Base-by-base conservation (phyloP, 2,797 vertebrate species). In the Leptoclinus maculatus region DNA sequence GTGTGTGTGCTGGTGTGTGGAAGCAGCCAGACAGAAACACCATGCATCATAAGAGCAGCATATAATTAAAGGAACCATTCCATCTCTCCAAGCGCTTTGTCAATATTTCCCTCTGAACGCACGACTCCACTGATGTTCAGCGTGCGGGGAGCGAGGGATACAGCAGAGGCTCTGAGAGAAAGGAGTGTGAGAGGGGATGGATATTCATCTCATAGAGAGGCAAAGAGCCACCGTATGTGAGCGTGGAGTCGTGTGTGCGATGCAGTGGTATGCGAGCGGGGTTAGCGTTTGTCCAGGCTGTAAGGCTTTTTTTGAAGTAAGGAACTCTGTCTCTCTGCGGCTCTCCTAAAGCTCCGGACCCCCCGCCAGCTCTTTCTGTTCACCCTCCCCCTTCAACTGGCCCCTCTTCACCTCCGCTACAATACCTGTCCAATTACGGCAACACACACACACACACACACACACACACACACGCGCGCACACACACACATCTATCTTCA, bases 361-460 rank as follows among this genome's bases (percentile, higher is more conserved):
- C 89, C 88, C 89, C 83, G 83, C 74, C 57, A 72, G 73, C 85
- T 77, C 74, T 78, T 71, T 74, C 74, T 82, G 73, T 63, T 16
- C 69, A 23, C 49, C 49, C 56, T 38, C 27, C 64, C 14, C 38
- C 36, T 75, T 67, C 38, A 77, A 65, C 80, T 62, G 73, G 54
- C 80, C 89, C 82, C 76, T 86, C 88, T 84, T 89, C 87, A 89
- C 90, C 92, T 88, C 78, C 12, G 32, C 74, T 78, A 85, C 80
- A 89, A 83, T 87, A 89, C 89, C 89, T 89, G 84, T 87, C 90
- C 93, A 94, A 92, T 93, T 92, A 92, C 76, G 19, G 75, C 87
- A 82, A 83, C 81, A 71, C 82, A 87, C 88, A 81, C 83, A 64
- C 62, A 66, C 68, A 75, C 62, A 51, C 60, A 45, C 67, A 80